Base-by-base conservation (phyloP, 2,797 vertebrate species). In the Harpagifer antarcticus region DNA sequence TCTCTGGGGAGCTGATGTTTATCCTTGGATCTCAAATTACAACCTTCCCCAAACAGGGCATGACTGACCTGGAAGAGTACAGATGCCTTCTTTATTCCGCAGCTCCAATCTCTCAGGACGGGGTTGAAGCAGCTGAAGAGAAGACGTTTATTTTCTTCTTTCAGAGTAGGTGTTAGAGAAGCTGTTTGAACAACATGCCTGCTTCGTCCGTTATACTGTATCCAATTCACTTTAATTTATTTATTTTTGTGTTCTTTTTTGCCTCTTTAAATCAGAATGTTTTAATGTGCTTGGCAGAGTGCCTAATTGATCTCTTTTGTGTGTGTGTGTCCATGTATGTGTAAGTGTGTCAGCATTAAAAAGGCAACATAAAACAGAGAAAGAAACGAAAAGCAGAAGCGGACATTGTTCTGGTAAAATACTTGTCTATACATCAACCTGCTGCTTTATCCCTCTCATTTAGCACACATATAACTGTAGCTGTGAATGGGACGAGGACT, bases 171-270 rank as follows among this genome's bases (percentile, higher is more conserved):
- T 95, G 92, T 90, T 91, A 91, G 91, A 92, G 94, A 97, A 95
- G 94, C 94, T 91, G 88, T 94, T 95, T 96, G 94, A 97, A 96
- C 93, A 94, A 94, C 94, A 93, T 89, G 92, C 63, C 92, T 20
- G 90, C 93, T 96, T 95, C 95, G 94, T 95, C 90, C 88, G 86
- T 91, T 92, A 81, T 91, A 96, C 94, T 95, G 94, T 96, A 96
- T 95, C 94, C 92, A 96, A 95, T 96, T 96, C 95, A 96, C 94
- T 96, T 95, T 94, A 96, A 96, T 95, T 96, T 90, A 96, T 95
- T 96, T 95, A 80, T 91, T 95, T 93, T 95, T 95, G 91, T 93
- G 89, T 89, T 93, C 27, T 27, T 94, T 62, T 91, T 91, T 94
- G 89, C 92, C 93, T 94, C 92, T 96, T 91, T 91, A 95, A 95